Evolutionary conservation across 2,113 vertebrate genomes (phyloP).

Genomic region (Parus major): DNA sequence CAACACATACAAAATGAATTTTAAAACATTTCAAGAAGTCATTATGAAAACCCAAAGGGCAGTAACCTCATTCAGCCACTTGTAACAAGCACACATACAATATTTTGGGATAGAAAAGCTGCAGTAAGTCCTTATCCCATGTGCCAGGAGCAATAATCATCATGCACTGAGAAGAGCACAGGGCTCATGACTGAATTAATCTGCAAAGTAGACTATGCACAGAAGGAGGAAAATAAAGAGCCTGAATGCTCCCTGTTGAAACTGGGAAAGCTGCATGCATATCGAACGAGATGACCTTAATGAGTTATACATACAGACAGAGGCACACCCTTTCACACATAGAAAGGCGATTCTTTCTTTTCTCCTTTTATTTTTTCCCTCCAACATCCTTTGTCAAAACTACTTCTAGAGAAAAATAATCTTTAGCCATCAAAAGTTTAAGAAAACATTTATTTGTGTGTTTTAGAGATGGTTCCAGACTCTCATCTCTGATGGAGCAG

Average conservation of each 20-base stretch:
- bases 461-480: background rate
- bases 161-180: background rate
- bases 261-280: background rate
- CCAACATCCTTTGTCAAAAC: background rate
- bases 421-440: background rate
- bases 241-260: background rate
- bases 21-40: background rate
- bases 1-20: background rate
- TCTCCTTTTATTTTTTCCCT: background rate
- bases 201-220: background rate
- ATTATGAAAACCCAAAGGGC: background rate
- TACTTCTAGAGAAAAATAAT: background rate
- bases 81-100: fast-evolving
- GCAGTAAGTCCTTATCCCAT: background rate
- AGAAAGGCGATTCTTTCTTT: background rate
- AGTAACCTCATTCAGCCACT: background rate
- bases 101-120: background rate
- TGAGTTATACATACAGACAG: background rate
- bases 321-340: fast-evolving
- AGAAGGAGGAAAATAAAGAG: background rate
- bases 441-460: background rate
- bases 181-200: background rate
- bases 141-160: background rate
- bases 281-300: background rate
- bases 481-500: background rate